phyloP scores from a whole-genome alignment of 2,888 invertebrate genomes.

The Spilosoma lubricipeda region DNA sequence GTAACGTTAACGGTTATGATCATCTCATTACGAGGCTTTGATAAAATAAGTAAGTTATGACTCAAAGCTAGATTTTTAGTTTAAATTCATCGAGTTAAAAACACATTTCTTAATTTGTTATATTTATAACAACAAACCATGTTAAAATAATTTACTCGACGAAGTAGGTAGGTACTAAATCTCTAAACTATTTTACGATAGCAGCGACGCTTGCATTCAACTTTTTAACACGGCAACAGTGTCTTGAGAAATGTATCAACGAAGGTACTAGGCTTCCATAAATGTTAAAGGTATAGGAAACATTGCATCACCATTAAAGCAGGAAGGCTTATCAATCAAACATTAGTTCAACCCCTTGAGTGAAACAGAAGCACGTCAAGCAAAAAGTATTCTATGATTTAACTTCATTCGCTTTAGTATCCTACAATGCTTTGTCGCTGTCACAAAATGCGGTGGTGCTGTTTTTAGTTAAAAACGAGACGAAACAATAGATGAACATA shows the following conservation, averaged over 20 bases:
- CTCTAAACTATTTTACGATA: neutral
- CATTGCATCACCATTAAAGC: neutral
- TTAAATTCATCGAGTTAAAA: neutral
- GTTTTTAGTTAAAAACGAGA: neutral
- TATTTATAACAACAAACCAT: neutral
- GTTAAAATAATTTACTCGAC: neutral
- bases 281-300: neutral
- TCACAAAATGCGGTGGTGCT: neutral
- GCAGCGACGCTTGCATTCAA: neutral
- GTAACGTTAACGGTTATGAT: too few species aligned
- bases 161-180: neutral
- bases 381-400: neutral
- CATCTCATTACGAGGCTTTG: too few species aligned
- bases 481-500: neutral
- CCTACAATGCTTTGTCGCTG: neutral
- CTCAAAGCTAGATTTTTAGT: too few species aligned
- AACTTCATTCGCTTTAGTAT: neutral
- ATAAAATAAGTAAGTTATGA: too few species aligned
- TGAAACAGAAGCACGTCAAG: neutral
- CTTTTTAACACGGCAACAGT: neutral
- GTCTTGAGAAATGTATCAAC: neutral
- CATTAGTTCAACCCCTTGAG: neutral
- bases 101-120: neutral
- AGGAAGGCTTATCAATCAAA: neutral
- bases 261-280: constrained; percentile 25